Evolutionary conservation across 2,113 vertebrate genomes (phyloP), one percentile per base, ranked within the genome.

Genomic region (Bucco capensis): DNA sequence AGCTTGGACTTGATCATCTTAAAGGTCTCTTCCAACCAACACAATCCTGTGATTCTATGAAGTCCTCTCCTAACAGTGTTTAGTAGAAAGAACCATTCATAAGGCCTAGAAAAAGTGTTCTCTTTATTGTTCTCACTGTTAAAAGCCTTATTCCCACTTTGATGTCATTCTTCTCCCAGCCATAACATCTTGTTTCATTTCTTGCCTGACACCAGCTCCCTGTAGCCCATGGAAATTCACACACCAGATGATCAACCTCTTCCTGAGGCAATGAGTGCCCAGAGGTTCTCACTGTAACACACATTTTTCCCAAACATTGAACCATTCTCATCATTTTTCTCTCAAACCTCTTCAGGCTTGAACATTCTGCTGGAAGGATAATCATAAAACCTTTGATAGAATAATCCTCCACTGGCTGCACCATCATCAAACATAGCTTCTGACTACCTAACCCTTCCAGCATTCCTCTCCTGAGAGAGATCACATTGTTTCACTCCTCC

Each of bases 51-150:
- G 15, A 42, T 15, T 42, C 11, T 15, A 42, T 49, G 6, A 75
- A 75, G 79, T 35, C 31, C 6, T 61, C 25, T 46, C 38, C 49
- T 62, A 33, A 46, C 16, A 24, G 17, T 4, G 12, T 30, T 78
- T 18, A 64, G 27, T 35, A 46, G n/a, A 4, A 83, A 54, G 18
- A 65, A 56, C 1, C 0, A 0, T 40, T 71, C 61, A 19, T 24
- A 78, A 46, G n/a, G n/a, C n/a, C n/a, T n/a, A n/a, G n/a, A n/a
- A n/a, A n/a, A n/a, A n/a, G n/a, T n/a, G n/a, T n/a, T n/a, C n/a
- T n/a, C n/a, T n/a, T 40, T 28, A n/a, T 77, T 66, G n/a, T 13
- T 66, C 24, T 19, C 47, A n/a, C 65, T 57, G 50, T 37, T 62
- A 23, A 85, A 77, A 38, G 37, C 31, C 8, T 47, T 22, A 28